Evolutionary conservation across 1,140 invertebrate genomes (phyloP).

Genomic region (Drosophila setifemur): DNA sequence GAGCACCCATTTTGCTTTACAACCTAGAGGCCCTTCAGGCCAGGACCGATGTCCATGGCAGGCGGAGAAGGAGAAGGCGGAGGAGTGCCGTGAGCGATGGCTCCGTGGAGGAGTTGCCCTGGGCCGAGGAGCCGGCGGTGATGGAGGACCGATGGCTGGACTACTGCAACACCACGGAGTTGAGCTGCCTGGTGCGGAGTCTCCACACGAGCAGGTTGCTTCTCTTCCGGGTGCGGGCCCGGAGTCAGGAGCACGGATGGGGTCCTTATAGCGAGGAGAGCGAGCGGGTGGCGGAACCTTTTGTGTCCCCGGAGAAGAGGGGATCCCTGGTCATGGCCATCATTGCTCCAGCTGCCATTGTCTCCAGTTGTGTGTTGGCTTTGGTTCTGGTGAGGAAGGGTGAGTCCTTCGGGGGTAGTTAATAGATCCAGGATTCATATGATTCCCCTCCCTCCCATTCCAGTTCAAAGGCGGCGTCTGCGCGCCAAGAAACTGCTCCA

Average conservation of each 20-base stretch:
- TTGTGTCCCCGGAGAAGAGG: slow-evolving; percentile 66
- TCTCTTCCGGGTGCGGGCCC: slow-evolving; percentile 89
- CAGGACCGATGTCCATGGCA: not conserved
- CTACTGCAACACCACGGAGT: slow-evolving; percentile 91
- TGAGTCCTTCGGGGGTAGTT: slow-evolving; percentile 1
- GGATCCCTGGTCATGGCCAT: slow-evolving; percentile 84
- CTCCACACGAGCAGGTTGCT: slow-evolving; percentile 87
- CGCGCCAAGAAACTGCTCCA: slow-evolving; percentile 74
- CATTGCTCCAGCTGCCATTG: slow-evolving; percentile 83
- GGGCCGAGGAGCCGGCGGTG: slow-evolving; percentile 62
- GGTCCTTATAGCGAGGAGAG: slow-evolving; percentile 86
- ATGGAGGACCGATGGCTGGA: slow-evolving; percentile 86
- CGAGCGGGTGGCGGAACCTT: slow-evolving; percentile 83
- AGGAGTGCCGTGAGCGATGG: slow-evolving; percentile 18
- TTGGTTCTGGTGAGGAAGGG: slow-evolving; percentile 83
- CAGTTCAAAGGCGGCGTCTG: slow-evolving; percentile 59
- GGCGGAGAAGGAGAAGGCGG: slow-evolving; percentile 2
- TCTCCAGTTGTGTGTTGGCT: slow-evolving; percentile 80
- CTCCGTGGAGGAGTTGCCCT: slow-evolving; percentile 28
- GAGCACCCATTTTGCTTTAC: slow-evolving; percentile 85
- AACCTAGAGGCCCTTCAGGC: slow-evolving; percentile 84
- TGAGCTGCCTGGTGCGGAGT: slow-evolving; percentile 89
- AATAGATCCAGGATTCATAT: not conserved
- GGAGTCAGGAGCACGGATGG: slow-evolving; percentile 91
- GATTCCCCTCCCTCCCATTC: not conserved